A percentile compares a stretch with the other conserved stretches of the same genome.
These are phyloP conservation scores for Metaphire vulgaris DNA, from an alignment of 1,140 invertebrate species.

Conservation along the genomic window DNA sequence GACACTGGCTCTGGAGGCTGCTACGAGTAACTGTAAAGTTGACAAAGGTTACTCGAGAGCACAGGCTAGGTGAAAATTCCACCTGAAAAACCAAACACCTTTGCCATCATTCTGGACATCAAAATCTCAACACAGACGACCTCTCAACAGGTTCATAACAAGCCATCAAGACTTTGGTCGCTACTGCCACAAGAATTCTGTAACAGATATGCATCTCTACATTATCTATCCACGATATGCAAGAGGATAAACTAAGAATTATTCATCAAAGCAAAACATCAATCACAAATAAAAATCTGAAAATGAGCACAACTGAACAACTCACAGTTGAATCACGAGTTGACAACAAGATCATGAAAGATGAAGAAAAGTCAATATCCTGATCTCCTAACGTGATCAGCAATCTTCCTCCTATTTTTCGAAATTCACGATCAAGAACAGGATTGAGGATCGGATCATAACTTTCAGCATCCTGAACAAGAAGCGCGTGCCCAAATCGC, in stretches of 20 bases:
- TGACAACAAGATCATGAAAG: conserved; percentile 97
- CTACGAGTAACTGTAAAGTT: conserved; percentile 98
- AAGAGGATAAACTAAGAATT: no score
- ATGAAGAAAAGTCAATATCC: conserved; percentile 98
- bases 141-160: no score
- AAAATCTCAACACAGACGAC: no score
- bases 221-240: background rate
- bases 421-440: conserved; percentile 89
- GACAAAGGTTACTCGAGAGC: conserved; percentile 97
- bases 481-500: conserved; percentile 93
- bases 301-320: no score
- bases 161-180: no score
- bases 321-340: conserved; percentile 91
- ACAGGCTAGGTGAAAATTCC: conserved; percentile 97
- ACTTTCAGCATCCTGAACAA: conserved; percentile 98
- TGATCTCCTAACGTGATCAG: conserved; percentile 97
- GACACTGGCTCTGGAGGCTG: conserved; percentile 93
- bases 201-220: background rate
- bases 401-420: conserved; percentile 91
- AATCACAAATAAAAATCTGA: no score
- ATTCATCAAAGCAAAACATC: background rate
- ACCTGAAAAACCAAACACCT: conserved; percentile 53
- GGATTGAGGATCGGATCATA: conserved; percentile 99
- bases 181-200: no score
- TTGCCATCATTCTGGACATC: no score